Evolutionary conservation across 1,140 invertebrate species (phyloP), one percentile per base, ranked within the genome.

Genomic region (Solenopsis fugax): DNA sequence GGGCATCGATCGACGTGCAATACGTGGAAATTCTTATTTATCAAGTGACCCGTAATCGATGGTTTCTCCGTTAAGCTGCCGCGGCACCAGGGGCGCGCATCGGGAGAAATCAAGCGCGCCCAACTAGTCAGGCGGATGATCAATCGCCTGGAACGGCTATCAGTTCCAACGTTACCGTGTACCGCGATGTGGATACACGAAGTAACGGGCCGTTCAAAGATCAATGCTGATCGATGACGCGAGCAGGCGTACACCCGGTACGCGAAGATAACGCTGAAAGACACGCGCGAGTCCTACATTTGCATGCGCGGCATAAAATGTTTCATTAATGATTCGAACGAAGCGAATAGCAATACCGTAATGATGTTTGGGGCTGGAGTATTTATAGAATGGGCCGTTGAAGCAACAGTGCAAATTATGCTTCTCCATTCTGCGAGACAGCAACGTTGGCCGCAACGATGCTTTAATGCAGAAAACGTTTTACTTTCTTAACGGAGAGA

Each of bases 121-220:
- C 75, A 78, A 85, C 73, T 78, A 78, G 82, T 85, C 85, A 80
- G 64, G 41, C 76, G 76, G 45, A 86, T 86, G 64, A 86, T 86
- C 85, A 80, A 86, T 86, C 85, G 75, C 75, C 52, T 80, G 85
- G 85, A 86, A 86, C 85, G n/a, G n/a, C n/a, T 78, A 86, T 81
- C 85, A 45, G 81, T 24, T n/a, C 58, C 50, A 16, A 16, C 45
- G 84, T 65, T 86, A 67, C 52, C 24, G 71, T 76, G 24, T 29
- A 58, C 29, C 62, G 56, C 62, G 56, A 48, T 37, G 48, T 24
- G 60, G 29, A 37, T 85, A 65, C 21, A 34, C 73, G 73, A 78
- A 85, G 58, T 85, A 85, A 85, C 76, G 76, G 41, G 67, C 75
- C 76, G 76, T 80, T 86, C 85, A 80, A 80, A 86, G 85, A 86